A percentile compares a stretch with the other conserved stretches of the same genome.
Evolutionary conservation across 2,888 invertebrate genomes (phyloP).

Genomic region (Frankliniella fusca): DNA sequence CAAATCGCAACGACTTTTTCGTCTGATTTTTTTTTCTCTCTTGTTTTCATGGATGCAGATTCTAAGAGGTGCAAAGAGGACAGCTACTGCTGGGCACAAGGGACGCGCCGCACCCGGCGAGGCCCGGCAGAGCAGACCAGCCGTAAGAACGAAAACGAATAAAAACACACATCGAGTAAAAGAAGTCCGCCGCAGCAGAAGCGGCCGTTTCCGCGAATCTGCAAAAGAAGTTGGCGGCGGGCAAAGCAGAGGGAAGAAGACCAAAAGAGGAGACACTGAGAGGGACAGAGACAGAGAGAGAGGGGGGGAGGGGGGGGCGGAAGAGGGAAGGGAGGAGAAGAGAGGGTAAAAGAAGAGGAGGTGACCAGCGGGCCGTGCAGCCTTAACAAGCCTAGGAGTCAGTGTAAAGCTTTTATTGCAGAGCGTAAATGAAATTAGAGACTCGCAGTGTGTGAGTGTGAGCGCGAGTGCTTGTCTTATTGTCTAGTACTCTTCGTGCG

Average conservation of each 20-base stretch:
- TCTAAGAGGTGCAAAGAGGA: no score
- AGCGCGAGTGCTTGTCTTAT: constrained; percentile 3
- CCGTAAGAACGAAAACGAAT: background rate
- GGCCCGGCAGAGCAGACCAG: no score
- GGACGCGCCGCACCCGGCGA: no score
- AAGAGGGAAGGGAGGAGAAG: background rate
- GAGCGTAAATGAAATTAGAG: constrained; percentile 22
- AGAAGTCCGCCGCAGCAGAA: background rate
- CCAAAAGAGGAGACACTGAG: no score
- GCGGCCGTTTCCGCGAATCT: constrained; percentile 33
- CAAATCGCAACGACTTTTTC: no score
- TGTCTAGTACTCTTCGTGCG: constrained; percentile 18
- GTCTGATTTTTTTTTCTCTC: no score
- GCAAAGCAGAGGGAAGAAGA: no score
- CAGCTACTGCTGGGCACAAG: no score
- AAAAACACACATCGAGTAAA: background rate
- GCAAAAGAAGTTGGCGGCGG: constrained; percentile 26
- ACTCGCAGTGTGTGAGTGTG: background rate
- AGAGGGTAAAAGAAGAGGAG: background rate
- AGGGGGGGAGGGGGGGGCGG: background rate
- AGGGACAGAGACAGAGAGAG: constrained; percentile 13
- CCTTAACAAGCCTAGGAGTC: constrained; percentile 24
- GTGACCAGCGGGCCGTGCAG: constrained; percentile 29
- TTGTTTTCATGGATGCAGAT: no score
- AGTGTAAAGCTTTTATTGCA: constrained; percentile 25